phyloP scores from a whole-genome alignment of 2,888 invertebrate genomes.

The Pyralis farinalis region DNA sequence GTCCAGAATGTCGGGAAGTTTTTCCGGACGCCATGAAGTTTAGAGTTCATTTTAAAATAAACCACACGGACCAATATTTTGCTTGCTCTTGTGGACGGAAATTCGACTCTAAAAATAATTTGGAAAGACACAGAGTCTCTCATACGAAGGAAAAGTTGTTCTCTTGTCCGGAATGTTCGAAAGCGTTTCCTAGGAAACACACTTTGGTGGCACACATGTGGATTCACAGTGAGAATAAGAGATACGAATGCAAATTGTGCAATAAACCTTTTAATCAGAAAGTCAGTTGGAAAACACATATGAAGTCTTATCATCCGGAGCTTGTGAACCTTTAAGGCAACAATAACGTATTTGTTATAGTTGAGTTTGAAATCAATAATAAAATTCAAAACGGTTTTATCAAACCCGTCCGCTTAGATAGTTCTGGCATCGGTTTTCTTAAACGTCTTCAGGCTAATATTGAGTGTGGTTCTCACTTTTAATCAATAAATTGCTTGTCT shows the following conservation, averaged over 20 bases:
- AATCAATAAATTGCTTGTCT: too few species aligned
- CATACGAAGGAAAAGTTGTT: conserved; percentile 70
- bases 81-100: conserved; percentile 52
- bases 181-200: conserved; percentile 55
- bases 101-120: conserved; percentile 57
- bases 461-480: too few species aligned
- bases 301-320: conserved; percentile 58
- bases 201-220: conserved; percentile 56
- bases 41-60: conserved; percentile 43
- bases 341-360: too few species aligned
- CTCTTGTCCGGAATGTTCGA: conserved; percentile 65
- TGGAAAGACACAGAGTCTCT: conserved; percentile 65
- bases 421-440: too few species aligned
- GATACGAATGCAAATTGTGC: conserved; percentile 48
- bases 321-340: conserved; percentile 22
- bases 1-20: conserved; percentile 41
- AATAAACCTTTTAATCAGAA: conserved; percentile 50
- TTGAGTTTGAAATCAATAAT: too few species aligned
- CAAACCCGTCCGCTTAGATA: too few species aligned
- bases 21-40: conserved; percentile 39
- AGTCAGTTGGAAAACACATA: conserved; percentile 52
- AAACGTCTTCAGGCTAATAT: too few species aligned
- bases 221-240: conserved; percentile 57
- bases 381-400: too few species aligned
- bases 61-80: conserved; percentile 44